These are phyloP conservation scores for Acromyrmex heyeri DNA, from an alignment of 1,140 invertebrate species.

Conservation along the genomic window DNA sequence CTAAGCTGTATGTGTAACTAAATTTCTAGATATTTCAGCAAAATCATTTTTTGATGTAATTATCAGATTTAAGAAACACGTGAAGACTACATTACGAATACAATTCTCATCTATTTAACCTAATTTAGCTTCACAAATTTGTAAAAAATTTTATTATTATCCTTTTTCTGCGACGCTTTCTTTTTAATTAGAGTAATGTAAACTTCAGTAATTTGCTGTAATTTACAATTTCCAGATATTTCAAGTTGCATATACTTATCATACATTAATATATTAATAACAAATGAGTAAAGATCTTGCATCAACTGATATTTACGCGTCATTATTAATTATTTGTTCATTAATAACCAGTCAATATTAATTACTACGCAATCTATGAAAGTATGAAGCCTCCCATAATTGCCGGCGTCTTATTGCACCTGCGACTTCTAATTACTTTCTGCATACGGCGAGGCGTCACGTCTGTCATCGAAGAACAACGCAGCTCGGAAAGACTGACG, in stretches of 20 bases:
- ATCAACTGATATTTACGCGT: not conserved
- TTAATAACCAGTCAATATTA: constrained; percentile 9
- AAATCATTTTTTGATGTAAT: no score
- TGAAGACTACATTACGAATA: not conserved
- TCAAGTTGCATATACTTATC: not conserved
- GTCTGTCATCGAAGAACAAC: constrained; percentile 28
- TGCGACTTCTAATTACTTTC: not conserved
- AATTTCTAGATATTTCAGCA: no score
- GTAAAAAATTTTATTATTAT: not conserved
- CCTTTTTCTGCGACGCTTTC: not conserved
- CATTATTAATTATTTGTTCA: constrained; percentile 9
- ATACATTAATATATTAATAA: not conserved
- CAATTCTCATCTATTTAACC: not conserved
- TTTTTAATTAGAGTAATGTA: not conserved
- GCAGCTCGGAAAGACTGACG: constrained; percentile 8
- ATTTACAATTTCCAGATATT: not conserved
- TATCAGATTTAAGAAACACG: not conserved
- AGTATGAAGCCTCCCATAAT: constrained; percentile 8
- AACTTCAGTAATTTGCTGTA: not conserved
- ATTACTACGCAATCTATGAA: not conserved
- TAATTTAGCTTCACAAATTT: constrained; percentile 10
- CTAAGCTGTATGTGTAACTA: no score
- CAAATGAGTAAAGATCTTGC: not conserved
- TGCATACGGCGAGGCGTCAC: not conserved
- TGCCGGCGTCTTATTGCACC: not conserved